Evolutionary conservation across 2,888 invertebrate genomes (phyloP).

Genomic region (Euphydryas editha): DNA sequence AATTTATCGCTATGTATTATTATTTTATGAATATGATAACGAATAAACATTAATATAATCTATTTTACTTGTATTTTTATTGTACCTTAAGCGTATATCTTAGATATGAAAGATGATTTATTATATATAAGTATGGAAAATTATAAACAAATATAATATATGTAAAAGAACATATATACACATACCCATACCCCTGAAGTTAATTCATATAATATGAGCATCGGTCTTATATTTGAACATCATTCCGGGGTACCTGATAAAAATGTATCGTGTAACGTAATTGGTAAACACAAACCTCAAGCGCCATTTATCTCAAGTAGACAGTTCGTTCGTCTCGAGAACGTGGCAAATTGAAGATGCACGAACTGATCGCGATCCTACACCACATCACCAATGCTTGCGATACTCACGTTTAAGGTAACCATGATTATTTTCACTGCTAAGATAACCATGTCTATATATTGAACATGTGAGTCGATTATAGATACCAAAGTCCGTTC

Average conservation of each 20-base stretch:
- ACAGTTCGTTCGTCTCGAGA: constrained; percentile 54
- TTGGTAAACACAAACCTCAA: constrained; percentile 39
- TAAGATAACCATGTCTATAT: too few species aligned
- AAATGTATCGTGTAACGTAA: constrained; percentile 5
- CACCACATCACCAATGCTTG: constrained; percentile 14
- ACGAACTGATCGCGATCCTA: constrained; percentile 37
- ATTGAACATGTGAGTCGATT: neutral
- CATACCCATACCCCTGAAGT: too few species aligned
- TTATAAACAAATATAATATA: too few species aligned
- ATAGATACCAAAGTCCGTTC: neutral
- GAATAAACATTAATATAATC: too few species aligned
- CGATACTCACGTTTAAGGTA: constrained; percentile 15
- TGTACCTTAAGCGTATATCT: too few species aligned
- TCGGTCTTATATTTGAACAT: neutral
- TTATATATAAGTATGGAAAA: too few species aligned
- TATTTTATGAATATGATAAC: too few species aligned
- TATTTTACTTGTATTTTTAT: too few species aligned
- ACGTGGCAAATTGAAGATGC: constrained; percentile 55
- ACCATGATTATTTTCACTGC: neutral
- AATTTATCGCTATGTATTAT: too few species aligned
- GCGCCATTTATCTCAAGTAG: constrained; percentile 53
- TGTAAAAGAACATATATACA: too few species aligned
- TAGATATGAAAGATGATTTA: too few species aligned
- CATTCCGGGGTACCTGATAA: neutral
- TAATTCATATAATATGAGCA: too few species aligned